Evolutionary conservation across 2,797 vertebrate species (phyloP).

Genomic region (Catharus ustulatus): DNA sequence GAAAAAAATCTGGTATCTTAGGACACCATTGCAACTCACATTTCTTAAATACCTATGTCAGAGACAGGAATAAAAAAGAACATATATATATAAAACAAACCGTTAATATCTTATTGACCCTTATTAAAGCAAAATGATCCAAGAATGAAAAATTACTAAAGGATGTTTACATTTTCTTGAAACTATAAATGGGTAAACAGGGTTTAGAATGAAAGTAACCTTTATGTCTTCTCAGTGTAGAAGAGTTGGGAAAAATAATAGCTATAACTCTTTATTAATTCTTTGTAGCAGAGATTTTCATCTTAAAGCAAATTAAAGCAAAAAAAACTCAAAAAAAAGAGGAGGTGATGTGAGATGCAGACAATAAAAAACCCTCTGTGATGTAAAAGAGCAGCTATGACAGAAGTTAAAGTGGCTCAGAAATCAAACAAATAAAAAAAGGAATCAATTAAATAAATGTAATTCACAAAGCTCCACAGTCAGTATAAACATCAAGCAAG

Average conservation of each 20-base stretch:
- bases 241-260: neutral
- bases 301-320: neutral
- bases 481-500: constrained; percentile 36
- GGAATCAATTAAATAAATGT: constrained; percentile 41
- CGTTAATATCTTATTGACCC: neutral
- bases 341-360: neutral
- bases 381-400: neutral
- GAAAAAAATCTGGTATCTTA: neutral
- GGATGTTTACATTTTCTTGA: neutral
- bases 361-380: neutral
- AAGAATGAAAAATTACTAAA: neutral
- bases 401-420: neutral
- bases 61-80: neutral
- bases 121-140: neutral
- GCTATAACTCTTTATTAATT: neutral
- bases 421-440: neutral
- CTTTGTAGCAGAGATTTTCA: neutral
- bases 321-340: neutral
- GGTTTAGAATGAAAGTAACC: neutral
- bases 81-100: neutral
- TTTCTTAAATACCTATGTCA: neutral
- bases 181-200: neutral
- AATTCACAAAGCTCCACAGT: neutral
- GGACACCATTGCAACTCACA: neutral
- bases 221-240: neutral